Evolutionary conservation across 2,888 invertebrate genomes (phyloP), one percentile per base, ranked within the genome.

Genomic region (Bursaphelenchus okinawaensis): DNA sequence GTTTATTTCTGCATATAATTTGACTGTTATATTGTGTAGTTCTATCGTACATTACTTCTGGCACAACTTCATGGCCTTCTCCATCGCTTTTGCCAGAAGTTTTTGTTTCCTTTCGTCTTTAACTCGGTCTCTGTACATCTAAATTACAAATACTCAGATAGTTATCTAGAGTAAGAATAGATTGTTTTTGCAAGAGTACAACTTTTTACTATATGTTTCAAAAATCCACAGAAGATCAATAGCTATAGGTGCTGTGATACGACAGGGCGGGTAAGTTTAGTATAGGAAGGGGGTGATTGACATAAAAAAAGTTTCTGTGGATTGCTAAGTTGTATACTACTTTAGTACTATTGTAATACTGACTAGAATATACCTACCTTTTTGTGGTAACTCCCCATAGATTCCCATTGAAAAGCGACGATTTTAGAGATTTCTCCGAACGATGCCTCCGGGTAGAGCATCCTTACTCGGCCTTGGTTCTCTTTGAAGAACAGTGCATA

Each of bases 401-500:
- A 9, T 26, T 62, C 62, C 62, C 62, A 62, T 6, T 63, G 12
- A 19, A 20, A 19, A 2, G 62, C 62, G 26, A 62, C 27, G 16
- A 28, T 28, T 20, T 62, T 62, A 1, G 62, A 62, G 63, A 62
- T 24, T 24, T 62, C 22, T 1, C 62, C 62, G 27, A 62, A 62
- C 9, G 62, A 65, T 1, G 62, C 62, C 16, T 62, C 7, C 22
- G 23, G 23, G 29, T 24, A 20, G 8, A 9, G 12, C 9, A 20
- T 20, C 27, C 62, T 12, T 16, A 62, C 65, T 2, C 12, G 12
- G 20, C 24, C 27, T 26, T 62, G 62, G 16, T 64, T 16, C n/a
- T 62, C 64, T 19, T 31, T 26, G 22, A 63, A 62, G 62, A 62
- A 62, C 12, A 62, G 28, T 3, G 62, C 62, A 28, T 62, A 62